A percentile compares a stretch with the other conserved stretches of the same genome.
Evolutionary conservation across 2,888 invertebrate genomes (phyloP).

Genomic region (Amphipyra tragopoginis): DNA sequence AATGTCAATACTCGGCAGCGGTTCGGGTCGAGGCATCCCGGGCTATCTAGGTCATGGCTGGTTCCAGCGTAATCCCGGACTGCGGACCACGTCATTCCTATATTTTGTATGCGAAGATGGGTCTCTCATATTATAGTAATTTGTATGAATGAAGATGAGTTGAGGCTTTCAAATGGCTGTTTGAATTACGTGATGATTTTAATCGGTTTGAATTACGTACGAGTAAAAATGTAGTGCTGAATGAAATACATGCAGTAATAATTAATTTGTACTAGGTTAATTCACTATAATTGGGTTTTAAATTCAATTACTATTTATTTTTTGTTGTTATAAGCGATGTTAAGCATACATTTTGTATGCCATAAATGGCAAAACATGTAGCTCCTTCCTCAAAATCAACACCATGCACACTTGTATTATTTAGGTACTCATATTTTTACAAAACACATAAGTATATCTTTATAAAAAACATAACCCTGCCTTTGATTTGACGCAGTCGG

Average conservation of each 20-base stretch:
- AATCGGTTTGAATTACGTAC: conserved; percentile 15
- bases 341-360: no score
- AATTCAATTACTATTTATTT: no score
- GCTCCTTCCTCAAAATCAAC: no score
- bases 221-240: conserved; percentile 20
- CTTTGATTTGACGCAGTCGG: no score
- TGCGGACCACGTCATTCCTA: conserved; percentile 32
- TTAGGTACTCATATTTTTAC: no score
- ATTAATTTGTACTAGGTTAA: no score
- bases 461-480: no score
- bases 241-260: neutral
- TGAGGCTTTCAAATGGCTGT: conserved; percentile 17
- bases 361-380: no score
- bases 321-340: no score
- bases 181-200: conserved; percentile 27
- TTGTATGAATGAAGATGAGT: conserved; percentile 13
- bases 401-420: no score
- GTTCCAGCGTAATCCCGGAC: conserved; percentile 60
- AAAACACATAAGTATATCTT: no score
- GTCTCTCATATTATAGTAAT: conserved; percentile 31
- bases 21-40: conserved; percentile 49
- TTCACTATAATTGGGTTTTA: no score
- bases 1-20: conserved; percentile 41
- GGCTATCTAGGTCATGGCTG: conserved; percentile 67
- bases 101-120: conserved; percentile 36